A percentile compares a stretch with the other conserved stretches of the same genome.
Conservation (phyloP, 2,113 vertebrate genomes). For the Stercorarius parasiticus region DNA sequence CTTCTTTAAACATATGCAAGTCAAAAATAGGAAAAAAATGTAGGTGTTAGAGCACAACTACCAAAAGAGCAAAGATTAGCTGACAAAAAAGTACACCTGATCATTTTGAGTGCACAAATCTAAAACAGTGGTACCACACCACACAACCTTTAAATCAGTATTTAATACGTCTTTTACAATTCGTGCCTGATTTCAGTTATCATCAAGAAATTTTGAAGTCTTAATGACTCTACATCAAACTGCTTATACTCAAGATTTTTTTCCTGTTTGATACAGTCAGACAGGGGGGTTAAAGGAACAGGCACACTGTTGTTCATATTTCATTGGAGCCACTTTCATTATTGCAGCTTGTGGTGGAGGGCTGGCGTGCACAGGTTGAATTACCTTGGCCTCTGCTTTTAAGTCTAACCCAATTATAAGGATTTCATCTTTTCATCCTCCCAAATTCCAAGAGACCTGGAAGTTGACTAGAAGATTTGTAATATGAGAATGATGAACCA, state of each 20-base stretch:
- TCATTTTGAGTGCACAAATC: neutral
- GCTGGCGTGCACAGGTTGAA: neutral
- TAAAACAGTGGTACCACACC: neutral
- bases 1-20: neutral
- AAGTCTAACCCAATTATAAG: neutral
- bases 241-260: neutral
- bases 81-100: neutral
- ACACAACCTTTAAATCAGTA: neutral
- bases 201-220: neutral
- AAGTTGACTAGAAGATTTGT: neutral
- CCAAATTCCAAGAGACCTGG: neutral
- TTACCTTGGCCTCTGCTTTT: neutral
- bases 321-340: neutral
- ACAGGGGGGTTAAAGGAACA: neutral
- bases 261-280: neutral
- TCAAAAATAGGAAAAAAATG: neutral
- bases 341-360: neutral
- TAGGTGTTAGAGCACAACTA: neutral
- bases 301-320: neutral
- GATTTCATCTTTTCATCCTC: neutral
- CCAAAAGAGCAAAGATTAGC: neutral
- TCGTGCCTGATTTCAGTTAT: neutral
- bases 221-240: neutral
- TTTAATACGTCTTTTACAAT: neutral
- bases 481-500: neutral